Conservation (phyloP, 2,113 vertebrate species). For the Empidonax traillii region DNA sequence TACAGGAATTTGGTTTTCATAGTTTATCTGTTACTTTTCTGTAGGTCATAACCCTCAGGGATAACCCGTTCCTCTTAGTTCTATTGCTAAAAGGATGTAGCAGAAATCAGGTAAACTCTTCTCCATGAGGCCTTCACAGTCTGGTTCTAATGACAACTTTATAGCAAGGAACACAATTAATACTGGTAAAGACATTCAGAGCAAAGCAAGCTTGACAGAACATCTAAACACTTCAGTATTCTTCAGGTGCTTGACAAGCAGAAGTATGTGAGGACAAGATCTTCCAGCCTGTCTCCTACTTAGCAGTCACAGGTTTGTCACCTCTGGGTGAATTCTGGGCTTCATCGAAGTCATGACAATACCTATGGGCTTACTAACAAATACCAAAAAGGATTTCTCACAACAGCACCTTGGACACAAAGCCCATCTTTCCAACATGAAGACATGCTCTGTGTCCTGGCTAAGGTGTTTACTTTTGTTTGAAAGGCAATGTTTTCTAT, state of each 20-base stretch:
- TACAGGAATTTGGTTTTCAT: background rate
- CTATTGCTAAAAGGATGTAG: background rate
- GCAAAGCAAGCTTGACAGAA: background rate
- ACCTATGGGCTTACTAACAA: background rate
- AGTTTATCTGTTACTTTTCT: background rate
- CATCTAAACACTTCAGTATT: background rate
- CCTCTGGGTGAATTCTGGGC: background rate
- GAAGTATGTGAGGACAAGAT: background rate
- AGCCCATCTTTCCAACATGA: background rate
- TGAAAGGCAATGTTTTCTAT: background rate
- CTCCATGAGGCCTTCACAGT: background rate
- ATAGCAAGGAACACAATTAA: background rate
- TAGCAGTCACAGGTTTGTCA: background rate
- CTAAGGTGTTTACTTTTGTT: background rate
- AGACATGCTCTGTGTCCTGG: background rate
- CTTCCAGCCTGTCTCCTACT: background rate
- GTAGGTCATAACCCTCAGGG: background rate
- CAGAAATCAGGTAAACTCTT: background rate
- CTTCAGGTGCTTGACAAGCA: background rate
- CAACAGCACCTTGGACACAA: background rate
- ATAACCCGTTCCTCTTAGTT: background rate
- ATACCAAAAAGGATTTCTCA: background rate
- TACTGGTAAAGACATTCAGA: background rate
- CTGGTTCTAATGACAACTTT: background rate
- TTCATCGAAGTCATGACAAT: background rate